These are phyloP conservation scores for Pristionchus japonicus DNA, from an alignment of 2,888 invertebrate genomes.

Conservation along the genomic window DNA sequence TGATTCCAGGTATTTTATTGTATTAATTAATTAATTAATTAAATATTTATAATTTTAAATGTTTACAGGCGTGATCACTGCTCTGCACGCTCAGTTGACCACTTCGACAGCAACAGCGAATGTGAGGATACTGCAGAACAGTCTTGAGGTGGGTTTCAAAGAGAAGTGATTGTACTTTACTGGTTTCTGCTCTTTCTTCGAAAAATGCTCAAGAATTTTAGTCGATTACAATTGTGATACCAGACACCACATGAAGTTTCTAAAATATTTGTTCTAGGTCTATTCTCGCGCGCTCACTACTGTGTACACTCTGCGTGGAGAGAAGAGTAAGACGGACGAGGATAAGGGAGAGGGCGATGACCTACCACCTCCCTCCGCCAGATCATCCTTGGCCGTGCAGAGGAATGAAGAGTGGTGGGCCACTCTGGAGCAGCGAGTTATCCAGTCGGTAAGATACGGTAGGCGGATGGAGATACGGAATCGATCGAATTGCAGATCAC, in stretches of 20 bases:
- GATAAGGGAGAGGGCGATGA: background rate
- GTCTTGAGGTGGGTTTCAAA: background rate
- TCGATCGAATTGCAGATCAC: background rate
- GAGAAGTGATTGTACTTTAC: background rate
- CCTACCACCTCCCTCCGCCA: background rate
- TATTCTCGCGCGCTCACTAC: background rate
- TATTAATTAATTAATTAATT: background rate
- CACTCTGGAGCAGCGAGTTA: constrained; percentile 11
- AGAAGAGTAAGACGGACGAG: background rate
- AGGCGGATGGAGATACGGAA: background rate
- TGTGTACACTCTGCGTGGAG: background rate
- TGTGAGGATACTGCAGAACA: background rate
- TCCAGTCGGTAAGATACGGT: background rate
- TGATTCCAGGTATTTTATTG: constrained; percentile 15
- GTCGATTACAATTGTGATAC: too few species aligned
- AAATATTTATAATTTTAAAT: background rate
- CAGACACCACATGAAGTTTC: too few species aligned
- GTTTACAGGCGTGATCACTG: background rate
- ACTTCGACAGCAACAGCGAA: background rate
- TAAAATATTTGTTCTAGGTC: background rate
- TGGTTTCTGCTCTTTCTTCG: too few species aligned
- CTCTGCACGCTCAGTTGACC: background rate
- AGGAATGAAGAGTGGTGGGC: constrained; percentile 22
- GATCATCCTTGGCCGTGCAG: background rate
- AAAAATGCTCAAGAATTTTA: too few species aligned